Evolutionary conservation across 2,888 invertebrate species (phyloP).

Genomic region (Brachyopa scutellaris): DNA sequence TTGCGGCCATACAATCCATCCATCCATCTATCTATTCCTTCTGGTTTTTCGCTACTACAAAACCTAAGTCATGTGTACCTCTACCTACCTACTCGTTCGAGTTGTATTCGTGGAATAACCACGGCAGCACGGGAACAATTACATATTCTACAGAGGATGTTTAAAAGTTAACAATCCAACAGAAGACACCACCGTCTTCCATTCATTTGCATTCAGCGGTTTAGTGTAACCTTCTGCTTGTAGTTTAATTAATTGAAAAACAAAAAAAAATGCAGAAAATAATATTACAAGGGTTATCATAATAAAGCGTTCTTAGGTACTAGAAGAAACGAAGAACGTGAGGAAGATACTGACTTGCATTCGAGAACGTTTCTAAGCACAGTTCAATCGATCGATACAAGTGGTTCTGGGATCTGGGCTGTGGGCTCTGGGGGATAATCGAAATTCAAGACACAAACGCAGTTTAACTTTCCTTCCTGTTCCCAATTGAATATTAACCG

Average conservation of each 20-base stretch:
- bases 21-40: conserved; percentile 11
- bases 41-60: conserved; percentile 20
- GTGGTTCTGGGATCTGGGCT: too few species aligned
- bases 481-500: conserved; percentile 55
- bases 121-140: conserved; percentile 42
- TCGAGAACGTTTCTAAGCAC: conserved; percentile 39
- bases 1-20: conserved; percentile 44
- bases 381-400: background rate
- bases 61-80: conserved; percentile 37
- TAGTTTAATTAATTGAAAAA: conserved; percentile 54
- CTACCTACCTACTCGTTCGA: conserved; percentile 40
- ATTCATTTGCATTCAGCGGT: conserved; percentile 64
- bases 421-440: too few species aligned
- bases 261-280: background rate
- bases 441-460: conserved; percentile 62
- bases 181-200: conserved; percentile 3
- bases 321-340: background rate
- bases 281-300: conserved; percentile 34
- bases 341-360: background rate
- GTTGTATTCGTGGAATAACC: conserved; percentile 55
- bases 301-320: conserved; percentile 25
- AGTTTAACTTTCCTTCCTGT: conserved; percentile 70
- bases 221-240: conserved; percentile 32
- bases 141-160: conserved; percentile 67
- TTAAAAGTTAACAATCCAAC: conserved; percentile 18